A percentile compares a stretch with the other conserved stretches of the same genome.
phyloP scores from a whole-genome alignment of 1,140 invertebrate species.

The Chelonus insularis region DNA sequence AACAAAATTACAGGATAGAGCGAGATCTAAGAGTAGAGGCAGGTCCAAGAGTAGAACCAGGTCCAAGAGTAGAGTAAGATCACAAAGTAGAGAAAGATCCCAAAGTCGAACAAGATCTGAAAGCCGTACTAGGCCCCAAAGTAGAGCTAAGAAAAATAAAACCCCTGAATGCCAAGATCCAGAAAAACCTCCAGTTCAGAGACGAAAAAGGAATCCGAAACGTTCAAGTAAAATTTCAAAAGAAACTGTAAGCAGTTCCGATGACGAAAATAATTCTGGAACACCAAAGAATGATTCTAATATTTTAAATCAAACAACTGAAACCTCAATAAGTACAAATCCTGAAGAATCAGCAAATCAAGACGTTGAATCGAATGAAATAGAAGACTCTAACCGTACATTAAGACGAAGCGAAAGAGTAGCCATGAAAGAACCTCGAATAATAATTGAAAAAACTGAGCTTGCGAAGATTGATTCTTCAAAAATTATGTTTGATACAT shows the following conservation, averaged over 20 bases:
- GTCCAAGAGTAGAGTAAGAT: background rate
- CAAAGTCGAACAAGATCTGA: background rate
- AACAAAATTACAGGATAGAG: background rate
- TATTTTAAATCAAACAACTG: background rate
- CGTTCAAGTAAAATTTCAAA: slow-evolving; percentile 23
- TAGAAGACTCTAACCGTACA: slow-evolving; percentile 30
- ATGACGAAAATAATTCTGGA: slow-evolving; percentile 4
- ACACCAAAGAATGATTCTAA: background rate
- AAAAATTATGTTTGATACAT: slow-evolving; percentile 47
- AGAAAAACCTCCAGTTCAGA: slow-evolving; percentile 24
- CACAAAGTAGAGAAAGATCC: background rate
- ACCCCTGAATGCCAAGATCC: slow-evolving; percentile 10
- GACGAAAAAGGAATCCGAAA: slow-evolving; percentile 23
- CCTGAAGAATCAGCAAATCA: slow-evolving; percentile 16
- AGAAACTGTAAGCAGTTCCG: slow-evolving; percentile 32
- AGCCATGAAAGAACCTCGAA: slow-evolving; percentile 37
- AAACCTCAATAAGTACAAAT: slow-evolving; percentile 5
- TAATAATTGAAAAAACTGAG: slow-evolving; percentile 45
- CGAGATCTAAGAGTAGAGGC: too few relatives aligned
- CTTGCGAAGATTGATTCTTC: slow-evolving; percentile 40
- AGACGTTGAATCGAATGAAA: slow-evolving; percentile 21
- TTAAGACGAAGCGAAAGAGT: slow-evolving; percentile 35
- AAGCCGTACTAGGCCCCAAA: background rate
- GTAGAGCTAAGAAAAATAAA: slow-evolving; percentile 23
- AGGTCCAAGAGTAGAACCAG: background rate